Conservation (phyloP, 2,888 invertebrate genomes). For the Octodonta nipae region DNA sequence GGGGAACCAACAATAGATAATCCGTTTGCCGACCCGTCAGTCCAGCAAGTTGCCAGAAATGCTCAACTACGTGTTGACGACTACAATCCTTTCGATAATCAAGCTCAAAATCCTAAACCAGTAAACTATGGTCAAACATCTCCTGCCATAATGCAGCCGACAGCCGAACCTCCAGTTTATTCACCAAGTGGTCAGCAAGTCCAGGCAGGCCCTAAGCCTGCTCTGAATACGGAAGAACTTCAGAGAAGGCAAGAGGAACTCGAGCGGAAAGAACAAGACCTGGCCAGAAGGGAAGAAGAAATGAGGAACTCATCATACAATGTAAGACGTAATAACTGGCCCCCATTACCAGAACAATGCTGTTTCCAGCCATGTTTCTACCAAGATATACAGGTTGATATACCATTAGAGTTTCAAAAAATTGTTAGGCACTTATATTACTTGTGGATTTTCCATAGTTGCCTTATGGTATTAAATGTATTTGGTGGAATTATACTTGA, state of each 20-base stretch:
- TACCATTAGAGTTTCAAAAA: slow-evolving; percentile 93
- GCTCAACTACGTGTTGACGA: slow-evolving; percentile 73
- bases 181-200: slow-evolving; percentile 49
- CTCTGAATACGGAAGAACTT: slow-evolving; percentile 57
- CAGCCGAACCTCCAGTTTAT: slow-evolving; percentile 55
- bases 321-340: slow-evolving; percentile 89
- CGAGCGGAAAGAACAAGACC: slow-evolving; percentile 80
- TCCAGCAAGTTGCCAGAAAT: slow-evolving; percentile 79
- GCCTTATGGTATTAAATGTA: slow-evolving; percentile 73
- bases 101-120: slow-evolving; percentile 23
- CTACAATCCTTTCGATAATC: slow-evolving; percentile 86
- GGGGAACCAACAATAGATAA: slow-evolving; percentile 85
- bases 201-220: slow-evolving; percentile 37
- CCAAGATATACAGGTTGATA: slow-evolving; percentile 97
- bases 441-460: slow-evolving; percentile 88
- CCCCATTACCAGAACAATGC: slow-evolving; percentile 84
- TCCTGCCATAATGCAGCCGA: slow-evolving; percentile 75
- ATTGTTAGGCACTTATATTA: slow-evolving; percentile 90
- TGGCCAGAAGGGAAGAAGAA: slow-evolving; percentile 79
- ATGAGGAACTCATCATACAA: slow-evolving; percentile 49
- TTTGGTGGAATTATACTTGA: slow-evolving; percentile 72
- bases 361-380: slow-evolving; percentile 97
- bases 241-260: slow-evolving; percentile 80
- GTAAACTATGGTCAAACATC: no score
- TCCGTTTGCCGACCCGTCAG: slow-evolving; percentile 91